These are phyloP conservation scores for Penaeus vannamei DNA, from an alignment of 1,140 invertebrate species.

Conservation along the genomic window DNA sequence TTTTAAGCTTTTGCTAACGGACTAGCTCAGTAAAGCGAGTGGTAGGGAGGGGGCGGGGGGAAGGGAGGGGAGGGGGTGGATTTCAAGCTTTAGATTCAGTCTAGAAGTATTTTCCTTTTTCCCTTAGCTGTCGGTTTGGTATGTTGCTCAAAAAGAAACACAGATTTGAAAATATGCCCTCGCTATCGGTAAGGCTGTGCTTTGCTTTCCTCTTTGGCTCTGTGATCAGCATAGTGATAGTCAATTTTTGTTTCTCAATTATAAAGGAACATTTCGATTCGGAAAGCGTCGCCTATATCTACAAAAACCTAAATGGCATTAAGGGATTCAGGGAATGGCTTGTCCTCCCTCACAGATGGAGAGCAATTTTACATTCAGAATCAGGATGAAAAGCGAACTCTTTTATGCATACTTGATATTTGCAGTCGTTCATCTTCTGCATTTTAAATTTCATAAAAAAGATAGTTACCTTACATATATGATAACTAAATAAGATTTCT, in stretches of 20 bases:
- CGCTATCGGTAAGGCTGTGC: too few species aligned
- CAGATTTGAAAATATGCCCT: too few species aligned
- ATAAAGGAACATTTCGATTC: conserved; percentile 61
- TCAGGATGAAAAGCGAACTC: conserved; percentile 59
- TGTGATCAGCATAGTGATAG: neutral
- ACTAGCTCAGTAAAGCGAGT: neutral
- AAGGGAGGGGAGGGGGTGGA: neutral
- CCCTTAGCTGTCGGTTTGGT: too few species aligned
- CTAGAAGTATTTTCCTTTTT: too few species aligned
- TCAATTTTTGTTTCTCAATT: conserved; percentile 19
- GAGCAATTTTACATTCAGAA: conserved; percentile 59
- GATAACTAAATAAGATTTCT: too few species aligned
- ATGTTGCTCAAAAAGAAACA: too few species aligned
- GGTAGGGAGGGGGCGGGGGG: neutral
- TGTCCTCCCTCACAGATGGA: conserved; percentile 60
- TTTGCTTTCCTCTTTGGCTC: too few species aligned
- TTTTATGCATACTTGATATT: conserved; percentile 60
- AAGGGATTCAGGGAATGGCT: conserved; percentile 55
- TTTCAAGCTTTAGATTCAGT: too few species aligned
- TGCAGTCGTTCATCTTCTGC: conserved; percentile 35
- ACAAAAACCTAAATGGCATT: conserved; percentile 63
- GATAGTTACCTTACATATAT: too few species aligned
- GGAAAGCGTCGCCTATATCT: conserved; percentile 56
- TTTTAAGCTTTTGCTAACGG: conserved; percentile 20
- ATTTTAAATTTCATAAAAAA: too few species aligned